These are phyloP conservation scores for Whitmania pigra DNA, from an alignment of 1,140 invertebrate species.

Conservation along the genomic window DNA sequence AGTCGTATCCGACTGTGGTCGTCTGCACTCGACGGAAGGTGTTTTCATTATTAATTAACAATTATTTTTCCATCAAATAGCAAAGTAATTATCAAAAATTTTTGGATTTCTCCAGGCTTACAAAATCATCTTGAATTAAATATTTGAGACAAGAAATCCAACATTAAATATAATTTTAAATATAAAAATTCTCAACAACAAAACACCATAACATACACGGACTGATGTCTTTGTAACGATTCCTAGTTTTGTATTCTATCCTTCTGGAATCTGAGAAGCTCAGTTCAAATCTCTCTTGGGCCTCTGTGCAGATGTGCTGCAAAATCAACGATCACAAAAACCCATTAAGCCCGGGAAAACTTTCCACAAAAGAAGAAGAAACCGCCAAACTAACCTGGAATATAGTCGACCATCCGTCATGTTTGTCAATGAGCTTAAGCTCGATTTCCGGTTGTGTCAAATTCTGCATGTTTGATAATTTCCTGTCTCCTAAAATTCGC, in stretches of 20 bases:
- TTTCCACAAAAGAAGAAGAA: not conserved
- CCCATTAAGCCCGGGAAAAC: not conserved
- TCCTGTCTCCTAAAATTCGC: no score
- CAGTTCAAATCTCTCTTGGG: conserved; percentile 51
- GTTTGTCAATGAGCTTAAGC: not conserved
- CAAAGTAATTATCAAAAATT: no score
- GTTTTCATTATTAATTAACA: not conserved
- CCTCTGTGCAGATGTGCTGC: conserved; percentile 51
- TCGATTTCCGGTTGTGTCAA: not conserved
- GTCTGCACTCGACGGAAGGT: conserved; percentile 29
- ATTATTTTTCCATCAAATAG: not conserved
- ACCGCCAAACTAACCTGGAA: not conserved
- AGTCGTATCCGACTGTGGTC: conserved; percentile 76
- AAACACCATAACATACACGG: conserved; percentile 51
- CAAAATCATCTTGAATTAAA: not conserved
- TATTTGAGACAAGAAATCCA: no score
- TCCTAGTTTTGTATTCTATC: conserved; percentile 63
- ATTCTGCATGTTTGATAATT: no score
- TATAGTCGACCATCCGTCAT: conserved; percentile 1
- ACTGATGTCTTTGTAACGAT: conserved; percentile 85
- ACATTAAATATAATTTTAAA: not conserved
- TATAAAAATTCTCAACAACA: not conserved
- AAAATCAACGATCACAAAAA: conserved; percentile 32
- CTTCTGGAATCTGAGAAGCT: conserved; percentile 63
- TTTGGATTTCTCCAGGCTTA: not conserved